Percentiles rank a stretch among this genome's conserved stretches.
Conservation (phyloP, 2,888 invertebrate genomes). For the Ecdyonurus torrentis region DNA sequence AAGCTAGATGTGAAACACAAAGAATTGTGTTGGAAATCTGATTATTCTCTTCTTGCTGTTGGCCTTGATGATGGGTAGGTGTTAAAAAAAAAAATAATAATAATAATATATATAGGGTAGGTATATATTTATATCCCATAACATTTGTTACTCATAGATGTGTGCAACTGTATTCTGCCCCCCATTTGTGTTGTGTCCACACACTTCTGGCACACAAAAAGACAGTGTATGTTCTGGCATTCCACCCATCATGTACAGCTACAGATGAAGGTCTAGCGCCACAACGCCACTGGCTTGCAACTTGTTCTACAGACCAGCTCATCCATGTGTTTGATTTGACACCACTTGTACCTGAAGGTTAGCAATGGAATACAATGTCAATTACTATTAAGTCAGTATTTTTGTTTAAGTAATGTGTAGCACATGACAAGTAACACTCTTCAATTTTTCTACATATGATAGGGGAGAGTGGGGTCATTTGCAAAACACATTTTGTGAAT, state of each 20-base stretch:
- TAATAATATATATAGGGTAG: too few species aligned
- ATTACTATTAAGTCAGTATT: too few species aligned
- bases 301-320: conserved; percentile 33
- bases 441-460: too few species aligned
- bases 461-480: too few species aligned
- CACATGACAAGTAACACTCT: too few species aligned
- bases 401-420: too few species aligned
- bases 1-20: conserved; percentile 24
- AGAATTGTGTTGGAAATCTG: conserved; percentile 42
- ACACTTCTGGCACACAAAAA: conserved; percentile 37
- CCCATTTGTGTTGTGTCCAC: conserved; percentile 22
- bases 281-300: conserved; percentile 43
- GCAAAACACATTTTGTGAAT: background rate
- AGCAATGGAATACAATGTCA: too few species aligned
- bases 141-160: too few species aligned
- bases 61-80: conserved; percentile 46
- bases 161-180: conserved; percentile 23
- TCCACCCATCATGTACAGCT: conserved; percentile 54
- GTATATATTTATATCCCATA: too few species aligned
- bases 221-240: conserved; percentile 43
- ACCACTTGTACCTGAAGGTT: conserved; percentile 9
- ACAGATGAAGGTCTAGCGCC: conserved; percentile 35
- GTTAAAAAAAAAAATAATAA: too few species aligned
- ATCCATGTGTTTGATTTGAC: conserved; percentile 34
- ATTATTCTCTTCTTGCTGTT: conserved; percentile 37